Evolutionary conservation across 2,888 invertebrate species (phyloP).

Genomic region (Stictocephala bisonia): DNA sequence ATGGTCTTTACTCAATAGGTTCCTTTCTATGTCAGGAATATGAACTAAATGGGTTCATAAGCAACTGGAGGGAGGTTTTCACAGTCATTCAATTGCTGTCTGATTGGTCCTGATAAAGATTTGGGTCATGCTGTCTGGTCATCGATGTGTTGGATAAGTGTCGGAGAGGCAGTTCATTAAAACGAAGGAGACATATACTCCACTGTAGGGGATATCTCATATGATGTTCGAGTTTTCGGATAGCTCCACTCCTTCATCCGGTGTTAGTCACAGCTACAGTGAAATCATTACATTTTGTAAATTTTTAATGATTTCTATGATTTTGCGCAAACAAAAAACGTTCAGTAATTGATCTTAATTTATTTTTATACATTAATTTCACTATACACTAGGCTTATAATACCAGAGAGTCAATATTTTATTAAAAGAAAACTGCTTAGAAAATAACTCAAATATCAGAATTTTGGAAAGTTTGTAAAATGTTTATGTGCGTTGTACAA

Average conservation of each 20-base stretch:
- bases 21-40: conserved; percentile 27
- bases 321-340: too few species aligned
- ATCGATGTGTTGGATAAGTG: conserved; percentile 20
- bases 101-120: conserved; percentile 15
- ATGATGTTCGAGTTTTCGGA: conserved; percentile 3
- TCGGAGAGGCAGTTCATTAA: conserved; percentile 18
- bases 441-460: too few species aligned
- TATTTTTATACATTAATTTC: too few species aligned
- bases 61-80: conserved; percentile 18
- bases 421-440: too few species aligned
- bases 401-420: too few species aligned
- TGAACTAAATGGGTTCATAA: conserved; percentile 11
- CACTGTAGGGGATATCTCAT: conserved; percentile 35
- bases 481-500: too few species aligned
- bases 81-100: conserved; percentile 10
- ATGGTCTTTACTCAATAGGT: conserved; percentile 31
- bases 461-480: too few species aligned
- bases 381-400: too few species aligned
- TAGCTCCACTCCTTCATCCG: conserved; percentile 37
- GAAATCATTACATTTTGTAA: too few species aligned
- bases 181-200: conserved; percentile 32
- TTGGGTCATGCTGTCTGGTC: conserved; percentile 6
- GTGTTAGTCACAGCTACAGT: conserved; percentile 38
- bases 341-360: too few species aligned
- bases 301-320: too few species aligned